Evolutionary conservation across 2,888 invertebrate species (phyloP).

Genomic region (Drosophila austrosaltans): DNA sequence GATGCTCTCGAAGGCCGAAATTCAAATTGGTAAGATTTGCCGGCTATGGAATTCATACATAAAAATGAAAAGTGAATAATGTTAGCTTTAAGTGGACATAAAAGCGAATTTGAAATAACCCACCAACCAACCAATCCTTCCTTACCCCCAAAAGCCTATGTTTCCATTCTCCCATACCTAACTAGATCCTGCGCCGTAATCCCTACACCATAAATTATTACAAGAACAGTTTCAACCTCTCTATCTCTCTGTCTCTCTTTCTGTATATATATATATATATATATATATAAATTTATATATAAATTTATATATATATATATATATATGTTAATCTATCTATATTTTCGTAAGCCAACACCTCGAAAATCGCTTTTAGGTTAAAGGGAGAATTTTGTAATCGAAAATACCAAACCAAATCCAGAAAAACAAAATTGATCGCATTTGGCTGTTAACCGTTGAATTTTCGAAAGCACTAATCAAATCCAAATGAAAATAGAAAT

Average conservation of each 20-base stretch:
- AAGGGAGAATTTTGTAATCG: slow-evolving; percentile 84
- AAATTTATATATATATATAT: slow-evolving; percentile 64
- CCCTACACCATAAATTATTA: slow-evolving; percentile 34
- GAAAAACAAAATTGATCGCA: slow-evolving; percentile 44
- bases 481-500: slow-evolving; percentile 41
- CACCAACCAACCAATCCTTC: slow-evolving; percentile 13
- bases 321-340: slow-evolving; percentile 51
- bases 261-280: background rate
- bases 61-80: slow-evolving; percentile 28
- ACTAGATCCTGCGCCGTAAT: slow-evolving; percentile 41
- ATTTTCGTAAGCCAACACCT: slow-evolving; percentile 42
- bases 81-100: slow-evolving; percentile 74
- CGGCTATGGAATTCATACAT: slow-evolving; percentile 48
- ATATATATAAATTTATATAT: slow-evolving; percentile 60
- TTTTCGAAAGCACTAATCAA: slow-evolving; percentile 72
- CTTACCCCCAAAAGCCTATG: slow-evolving; percentile 34
- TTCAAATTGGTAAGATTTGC: slow-evolving; percentile 82
- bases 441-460: slow-evolving; percentile 69
- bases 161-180: slow-evolving; percentile 36
- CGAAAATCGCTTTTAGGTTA: slow-evolving; percentile 82
- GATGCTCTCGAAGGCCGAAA: slow-evolving; percentile 70
- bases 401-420: slow-evolving; percentile 45
- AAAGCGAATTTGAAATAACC: slow-evolving; percentile 74
- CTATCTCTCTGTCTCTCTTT: slow-evolving; percentile 56
- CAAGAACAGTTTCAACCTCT: slow-evolving; percentile 61